These are phyloP conservation scores for Ophonus ardosiacus DNA, from an alignment of 2,888 invertebrate genomes.

Conservation along the genomic window DNA sequence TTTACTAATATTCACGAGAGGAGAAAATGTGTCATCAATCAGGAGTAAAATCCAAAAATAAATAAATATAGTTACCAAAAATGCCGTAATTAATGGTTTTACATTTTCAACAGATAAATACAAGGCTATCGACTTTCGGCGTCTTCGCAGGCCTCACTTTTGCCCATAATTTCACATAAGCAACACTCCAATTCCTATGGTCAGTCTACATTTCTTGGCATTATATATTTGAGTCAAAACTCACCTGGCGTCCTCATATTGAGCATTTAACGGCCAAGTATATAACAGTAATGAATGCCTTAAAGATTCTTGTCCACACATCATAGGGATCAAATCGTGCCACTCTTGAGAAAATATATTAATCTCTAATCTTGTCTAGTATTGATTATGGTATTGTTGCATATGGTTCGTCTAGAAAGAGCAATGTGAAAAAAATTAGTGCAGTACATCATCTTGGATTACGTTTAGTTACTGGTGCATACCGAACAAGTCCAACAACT, in stretches of 20 bases:
- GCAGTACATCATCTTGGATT: too few species aligned
- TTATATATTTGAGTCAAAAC: neutral
- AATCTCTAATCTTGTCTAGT: too few species aligned
- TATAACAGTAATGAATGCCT: neutral
- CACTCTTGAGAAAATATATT: neutral
- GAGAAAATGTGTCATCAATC: neutral
- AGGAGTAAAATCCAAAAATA: neutral
- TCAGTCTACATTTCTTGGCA: neutral
- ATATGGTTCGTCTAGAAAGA: too few species aligned
- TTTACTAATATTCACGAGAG: neutral
- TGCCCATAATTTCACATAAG: neutral
- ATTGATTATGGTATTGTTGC: too few species aligned
- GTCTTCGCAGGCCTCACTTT: neutral
- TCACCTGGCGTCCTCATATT: neutral
- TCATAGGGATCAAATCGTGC: neutral
- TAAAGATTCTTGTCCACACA: neutral
- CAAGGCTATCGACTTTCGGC: neutral
- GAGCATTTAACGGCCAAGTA: neutral
- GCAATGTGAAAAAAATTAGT: too few species aligned
- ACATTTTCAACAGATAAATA: neutral
- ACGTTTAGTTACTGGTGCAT: too few species aligned
- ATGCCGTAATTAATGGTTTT: neutral
- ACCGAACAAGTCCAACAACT: too few species aligned
- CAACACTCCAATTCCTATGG: neutral
- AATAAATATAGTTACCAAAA: neutral